These are phyloP conservation scores for Alexandromys fortis DNA, from an alignment of 2,113 vertebrate species.

Conservation along the genomic window DNA sequence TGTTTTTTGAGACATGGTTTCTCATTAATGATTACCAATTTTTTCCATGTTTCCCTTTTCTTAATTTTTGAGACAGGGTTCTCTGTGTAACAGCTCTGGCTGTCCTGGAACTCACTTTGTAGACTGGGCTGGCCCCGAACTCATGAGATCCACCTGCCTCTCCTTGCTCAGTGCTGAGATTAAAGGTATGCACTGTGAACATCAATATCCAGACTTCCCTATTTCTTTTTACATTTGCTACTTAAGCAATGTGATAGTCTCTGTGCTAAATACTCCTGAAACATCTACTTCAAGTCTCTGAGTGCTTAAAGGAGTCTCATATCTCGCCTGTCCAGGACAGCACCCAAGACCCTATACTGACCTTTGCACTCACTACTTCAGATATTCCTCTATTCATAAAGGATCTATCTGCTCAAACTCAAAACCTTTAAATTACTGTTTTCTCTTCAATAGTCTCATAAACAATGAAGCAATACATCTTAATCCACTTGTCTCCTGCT, in stretches of 20 bases:
- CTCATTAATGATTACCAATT: too few relatives aligned
- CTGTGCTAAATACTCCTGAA: neutral
- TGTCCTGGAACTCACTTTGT: neutral
- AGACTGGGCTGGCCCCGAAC: neutral
- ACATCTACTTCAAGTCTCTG: neutral
- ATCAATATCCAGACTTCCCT: neutral
- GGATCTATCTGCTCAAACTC: neutral
- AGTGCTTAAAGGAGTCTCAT: neutral
- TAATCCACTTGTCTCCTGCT: neutral
- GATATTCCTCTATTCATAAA: neutral
- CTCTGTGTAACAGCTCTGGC: neutral
- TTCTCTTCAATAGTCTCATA: neutral
- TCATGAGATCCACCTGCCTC: neutral
- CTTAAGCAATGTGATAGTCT: neutral
- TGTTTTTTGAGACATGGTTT: neutral
- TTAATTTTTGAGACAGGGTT: neutral
- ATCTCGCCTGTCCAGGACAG: neutral
- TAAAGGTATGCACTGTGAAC: neutral
- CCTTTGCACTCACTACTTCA: rapidly evolving
- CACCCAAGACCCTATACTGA: neutral
- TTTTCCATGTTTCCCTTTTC: too few relatives aligned
- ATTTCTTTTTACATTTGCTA: neutral
- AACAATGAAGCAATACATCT: neutral
- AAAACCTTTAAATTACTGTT: neutral
- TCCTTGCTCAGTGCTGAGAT: neutral